phyloP scores from a whole-genome alignment of 2,113 vertebrate genomes.

The Mustela lutreola region DNA sequence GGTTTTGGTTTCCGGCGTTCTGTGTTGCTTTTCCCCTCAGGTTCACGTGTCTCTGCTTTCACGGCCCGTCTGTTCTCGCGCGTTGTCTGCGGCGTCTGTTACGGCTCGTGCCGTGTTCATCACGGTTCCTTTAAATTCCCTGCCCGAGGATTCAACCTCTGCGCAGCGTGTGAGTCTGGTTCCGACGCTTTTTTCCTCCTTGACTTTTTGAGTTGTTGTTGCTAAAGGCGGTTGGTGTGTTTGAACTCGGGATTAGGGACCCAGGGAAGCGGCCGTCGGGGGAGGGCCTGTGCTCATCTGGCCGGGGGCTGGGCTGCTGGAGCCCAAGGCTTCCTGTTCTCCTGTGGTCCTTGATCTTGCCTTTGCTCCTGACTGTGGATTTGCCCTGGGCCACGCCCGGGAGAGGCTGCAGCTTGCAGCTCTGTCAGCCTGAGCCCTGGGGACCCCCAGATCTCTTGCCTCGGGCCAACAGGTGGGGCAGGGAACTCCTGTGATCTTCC shows the following conservation, averaged over 20 bases:
- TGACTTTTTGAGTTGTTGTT: too few relatives aligned
- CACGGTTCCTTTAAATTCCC: background rate
- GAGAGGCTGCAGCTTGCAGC: background rate
- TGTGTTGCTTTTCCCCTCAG: background rate
- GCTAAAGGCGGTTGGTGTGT: background rate
- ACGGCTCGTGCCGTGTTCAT: background rate
- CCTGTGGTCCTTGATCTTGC: background rate
- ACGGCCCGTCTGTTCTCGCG: background rate
- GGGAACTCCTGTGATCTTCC: background rate
- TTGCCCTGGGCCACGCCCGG: rapidly evolving
- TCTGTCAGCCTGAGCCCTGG: background rate
- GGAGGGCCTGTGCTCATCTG: background rate
- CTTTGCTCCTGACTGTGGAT: background rate
- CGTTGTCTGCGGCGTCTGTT: background rate
- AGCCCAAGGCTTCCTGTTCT: background rate
- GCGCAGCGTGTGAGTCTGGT: too few relatives aligned
- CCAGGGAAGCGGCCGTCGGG: background rate
- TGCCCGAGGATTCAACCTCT: too few relatives aligned
- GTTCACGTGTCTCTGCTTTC: background rate
- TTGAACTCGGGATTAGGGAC: background rate
- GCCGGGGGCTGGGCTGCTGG: background rate
- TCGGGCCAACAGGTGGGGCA: background rate
- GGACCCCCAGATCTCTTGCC: background rate
- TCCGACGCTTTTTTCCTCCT: background rate
- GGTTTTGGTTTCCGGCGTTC: background rate